Base-by-base conservation (phyloP, 2,113 vertebrate species). In the Callospermophilus lateralis region DNA sequence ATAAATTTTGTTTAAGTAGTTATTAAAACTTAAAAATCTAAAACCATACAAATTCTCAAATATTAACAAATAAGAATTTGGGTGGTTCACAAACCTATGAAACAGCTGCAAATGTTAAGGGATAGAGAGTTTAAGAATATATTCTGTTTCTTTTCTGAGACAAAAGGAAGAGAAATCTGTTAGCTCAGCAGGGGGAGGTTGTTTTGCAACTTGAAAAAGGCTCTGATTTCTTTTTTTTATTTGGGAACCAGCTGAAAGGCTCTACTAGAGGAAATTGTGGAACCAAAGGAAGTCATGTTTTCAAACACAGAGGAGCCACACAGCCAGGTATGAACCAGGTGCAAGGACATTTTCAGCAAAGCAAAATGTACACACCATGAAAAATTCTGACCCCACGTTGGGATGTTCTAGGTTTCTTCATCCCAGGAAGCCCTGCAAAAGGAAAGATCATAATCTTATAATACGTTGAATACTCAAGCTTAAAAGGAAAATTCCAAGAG, bases 111-210 rank as follows among this genome's bases (percentile, higher is more conserved):
- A 76, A 89, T 91, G 83, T 80, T 83, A 92, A 48, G 15, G 70
- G 77, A 93, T n/a, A 48, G 70, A 63, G 95, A 84, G n/a, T 95
- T 94, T 70, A 97, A 86, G 65, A 92, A 80, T 78, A 92, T 93
- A 65, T 93, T 97, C 85, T 61, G n/a, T 95, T 98, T 98, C 83
- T 70, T 96, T 42, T 92, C 70, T 91, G 81, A 95, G 24, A 90
- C 90, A 97, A 91, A 87, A 95, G 96, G 22, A 67, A 97, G n/a
- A 96, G 89, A 92, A 97, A 97, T 97, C 93, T 95, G 90, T 90
- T 84, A 96, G 72, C 28, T 96, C 94, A 97, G 76, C 81, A 97
- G 53, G 78, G 55, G 32, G 89, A 85, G n/a, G 67, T 24, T 78
- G 95, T 80, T 77, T 95, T 84, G 16, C 58, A 93, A 97, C 87